Evolutionary conservation across 2,113 vertebrate genomes (phyloP), one percentile per base, ranked within the genome.

Genomic region (Prunella fulvescens): DNA sequence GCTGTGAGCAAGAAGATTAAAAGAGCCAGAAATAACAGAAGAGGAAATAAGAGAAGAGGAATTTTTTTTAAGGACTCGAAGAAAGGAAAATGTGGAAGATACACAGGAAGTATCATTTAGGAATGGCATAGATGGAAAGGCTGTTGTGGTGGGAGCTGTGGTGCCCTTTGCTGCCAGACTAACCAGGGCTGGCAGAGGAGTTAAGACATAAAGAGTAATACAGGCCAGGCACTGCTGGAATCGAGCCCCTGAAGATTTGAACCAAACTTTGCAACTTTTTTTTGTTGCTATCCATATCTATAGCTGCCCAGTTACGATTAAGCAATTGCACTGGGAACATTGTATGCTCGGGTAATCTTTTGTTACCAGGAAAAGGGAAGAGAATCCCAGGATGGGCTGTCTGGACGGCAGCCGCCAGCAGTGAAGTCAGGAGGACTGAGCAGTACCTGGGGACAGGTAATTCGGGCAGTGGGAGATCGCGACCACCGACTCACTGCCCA

Each of bases 401-500:
- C n/a, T 9, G 12, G 35, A 33, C 6, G 18, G 37, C 37, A 37
- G 50, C 31, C 0, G 6, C 22, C 44, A 11, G 44, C 22, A 51
- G 12, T 5, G 51, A 24, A 17, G 24, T 18, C 53, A 45, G 37
- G 23, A n/a, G 56, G 19, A 14, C 44, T 2, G 58, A 51, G 67
- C 37, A 51, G 37, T 4, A 17, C 29, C 13, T 20, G 53, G 19
- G 69, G 7, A n/a, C 29, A 60, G 29, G 23, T 29, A n/a, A 39
- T 17, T 29, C 33, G 6, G 2, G 53, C 61, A 39, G 24, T 5
- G 39, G 24, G 45, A 24, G 19, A 40, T 8, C 45, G 3, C 9
- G 19, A 25, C 22, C 57, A 15, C 31, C 1, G 13, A 13, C 42
- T 14, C 50, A 15, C 0, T 8, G 50, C 50, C 5, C 50, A 4